Evolutionary conservation across 2,113 vertebrate species (phyloP), one percentile per base, ranked within the genome.

Genomic region (Gnathonemus longibarbis): DNA sequence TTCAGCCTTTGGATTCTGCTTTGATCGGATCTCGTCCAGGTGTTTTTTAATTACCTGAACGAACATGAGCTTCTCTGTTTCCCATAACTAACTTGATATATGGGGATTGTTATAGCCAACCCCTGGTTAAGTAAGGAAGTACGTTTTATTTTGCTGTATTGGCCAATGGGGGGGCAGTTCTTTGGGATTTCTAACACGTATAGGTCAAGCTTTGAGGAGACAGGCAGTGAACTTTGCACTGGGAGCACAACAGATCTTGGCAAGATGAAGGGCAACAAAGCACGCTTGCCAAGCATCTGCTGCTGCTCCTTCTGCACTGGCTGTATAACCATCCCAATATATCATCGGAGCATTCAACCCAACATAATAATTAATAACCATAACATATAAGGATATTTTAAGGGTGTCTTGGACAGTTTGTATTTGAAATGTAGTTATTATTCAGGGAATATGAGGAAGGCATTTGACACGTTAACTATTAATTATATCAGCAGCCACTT

Each of bases 21-120:
- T 45, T 39, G 35, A 52, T 50, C 19, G 50, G 88, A 80, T 42
- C 27, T 39, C 7, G 13, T 39, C 88, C 53, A 49, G 77, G 45
- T 9, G 15, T 85, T 53, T 85, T 46, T 10, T 84, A 88, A 90
- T 90, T 48, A 31, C 45, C 52, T 62, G 31, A 87, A 87, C 35
- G 21, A 46, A 84, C 58, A 45, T 24, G 84, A 52, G 77, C 87
- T 90, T 88, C 56, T 88, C 84, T 84, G 39, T 62, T 58, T 42
- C 27, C 39, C 66, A 46, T 89, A 70, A 42, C 8, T 11, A 66
- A 49, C 53, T 56, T 70, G 52, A 90, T 85, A n/a, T 62, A 88
- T 66, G 45, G 21, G 24, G 13, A 56, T 17, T 52, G 87, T 62
- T 27, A 62, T 19, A 84, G 53, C 74, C 6, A 11, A 45, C 13